phyloP scores from a whole-genome alignment of 2,113 vertebrate genomes.

The Sitta europaea region DNA sequence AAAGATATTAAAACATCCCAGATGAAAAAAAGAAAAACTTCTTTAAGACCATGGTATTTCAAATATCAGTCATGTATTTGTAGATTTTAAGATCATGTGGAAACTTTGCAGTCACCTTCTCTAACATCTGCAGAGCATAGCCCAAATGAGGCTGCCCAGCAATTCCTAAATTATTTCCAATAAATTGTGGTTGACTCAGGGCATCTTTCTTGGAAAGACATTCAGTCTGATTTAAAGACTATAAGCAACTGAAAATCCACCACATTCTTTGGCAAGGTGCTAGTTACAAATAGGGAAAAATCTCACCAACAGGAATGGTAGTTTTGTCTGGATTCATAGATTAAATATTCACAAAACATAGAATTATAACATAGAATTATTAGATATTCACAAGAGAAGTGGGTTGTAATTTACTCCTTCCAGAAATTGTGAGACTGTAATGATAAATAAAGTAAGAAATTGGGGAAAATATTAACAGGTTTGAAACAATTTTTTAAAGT shows the following conservation, averaged over 20 bases:
- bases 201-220: slow-evolving; percentile 23
- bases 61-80: neutral
- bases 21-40: neutral
- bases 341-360: neutral
- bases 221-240: slow-evolving; percentile 27
- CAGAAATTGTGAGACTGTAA: neutral
- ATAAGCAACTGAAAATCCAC: neutral
- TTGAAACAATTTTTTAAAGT: neutral
- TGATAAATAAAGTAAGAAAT: neutral
- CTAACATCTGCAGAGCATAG: neutral
- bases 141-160: neutral
- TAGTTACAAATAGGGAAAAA: neutral
- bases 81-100: slow-evolving; percentile 26
- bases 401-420: neutral
- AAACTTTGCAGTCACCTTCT: slow-evolving; percentile 9
- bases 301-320: neutral
- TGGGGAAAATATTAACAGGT: neutral
- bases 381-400: neutral
- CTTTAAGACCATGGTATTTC: neutral
- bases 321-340: neutral
- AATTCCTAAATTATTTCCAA: slow-evolving; percentile 23
- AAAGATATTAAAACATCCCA: slow-evolving; percentile 15
- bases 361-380: too few species aligned
- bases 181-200: slow-evolving; percentile 1
- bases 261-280: neutral